Evolutionary conservation across 2,113 vertebrate genomes (phyloP).

Genomic region (Esox niger): DNA sequence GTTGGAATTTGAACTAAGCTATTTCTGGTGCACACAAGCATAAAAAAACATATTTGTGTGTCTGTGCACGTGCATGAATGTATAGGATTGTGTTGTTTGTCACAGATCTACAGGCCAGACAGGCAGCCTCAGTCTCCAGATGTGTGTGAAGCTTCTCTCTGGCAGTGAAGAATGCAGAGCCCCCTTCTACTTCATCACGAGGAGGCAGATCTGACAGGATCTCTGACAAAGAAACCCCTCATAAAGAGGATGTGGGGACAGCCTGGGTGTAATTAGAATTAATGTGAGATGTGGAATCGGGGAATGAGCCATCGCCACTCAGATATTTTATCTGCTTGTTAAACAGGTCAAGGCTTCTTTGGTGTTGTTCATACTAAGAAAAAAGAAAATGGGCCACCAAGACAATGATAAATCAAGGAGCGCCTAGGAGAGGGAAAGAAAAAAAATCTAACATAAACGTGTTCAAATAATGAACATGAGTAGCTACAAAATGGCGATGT

Average conservation of each 20-base stretch:
- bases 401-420: background rate
- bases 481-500: too few relatives aligned
- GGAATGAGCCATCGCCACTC: slow-evolving; percentile 70
- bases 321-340: slow-evolving; percentile 55
- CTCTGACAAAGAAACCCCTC: slow-evolving; percentile 1
- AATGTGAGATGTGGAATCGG: slow-evolving; percentile 66
- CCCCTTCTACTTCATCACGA: slow-evolving; percentile 56
- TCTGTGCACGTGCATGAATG: background rate
- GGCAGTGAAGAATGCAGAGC: slow-evolving; percentile 63
- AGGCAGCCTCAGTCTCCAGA: slow-evolving; percentile 55
- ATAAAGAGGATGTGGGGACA: slow-evolving; percentile 27
- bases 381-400: slow-evolving; percentile 1
- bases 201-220: slow-evolving; percentile 27
- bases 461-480: too few relatives aligned
- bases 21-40: too few relatives aligned
- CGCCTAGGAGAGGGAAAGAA: background rate
- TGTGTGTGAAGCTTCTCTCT: slow-evolving; percentile 59
- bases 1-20: too few relatives aligned
- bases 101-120: background rate
- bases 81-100: background rate
- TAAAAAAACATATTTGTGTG: background rate
- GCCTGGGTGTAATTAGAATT: slow-evolving; percentile 54
- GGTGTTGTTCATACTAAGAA: slow-evolving; percentile 5
- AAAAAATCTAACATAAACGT: too few relatives aligned
- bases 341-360: slow-evolving; percentile 25